Conservation (phyloP, 37 sponge, comb jelly and placozoan genomes). For the Cliona cf. orientalis region DNA sequence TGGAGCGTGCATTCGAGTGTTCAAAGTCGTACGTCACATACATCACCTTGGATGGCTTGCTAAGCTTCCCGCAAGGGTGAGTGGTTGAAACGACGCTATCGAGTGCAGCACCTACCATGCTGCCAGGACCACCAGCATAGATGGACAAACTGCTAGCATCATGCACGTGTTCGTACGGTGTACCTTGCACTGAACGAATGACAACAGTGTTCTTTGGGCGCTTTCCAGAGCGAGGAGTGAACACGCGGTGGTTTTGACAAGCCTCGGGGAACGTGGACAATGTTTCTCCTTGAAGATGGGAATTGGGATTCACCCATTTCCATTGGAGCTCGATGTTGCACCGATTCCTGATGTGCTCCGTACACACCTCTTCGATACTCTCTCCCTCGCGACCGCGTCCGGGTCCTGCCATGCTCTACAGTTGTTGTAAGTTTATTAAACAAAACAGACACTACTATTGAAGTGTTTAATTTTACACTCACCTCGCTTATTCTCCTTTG, state of each 20-base stretch:
- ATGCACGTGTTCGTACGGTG: constrained; percentile 1
- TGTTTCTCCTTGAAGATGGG: not conserved
- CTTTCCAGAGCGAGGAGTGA: not conserved
- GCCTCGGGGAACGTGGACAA: not conserved
- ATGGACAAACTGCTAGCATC: not conserved
- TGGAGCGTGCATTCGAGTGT: constrained; percentile 25
- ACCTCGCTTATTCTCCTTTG: no score
- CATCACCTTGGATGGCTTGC: not conserved
- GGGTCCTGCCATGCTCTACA: no score
- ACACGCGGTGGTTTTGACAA: not conserved
- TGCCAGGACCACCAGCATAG: constrained; percentile 33
- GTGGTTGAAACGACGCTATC: not conserved
- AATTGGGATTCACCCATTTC: constrained; percentile 18
- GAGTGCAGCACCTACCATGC: constrained; percentile 29
- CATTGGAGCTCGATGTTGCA: constrained; percentile 2
- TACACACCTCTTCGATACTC: no score
- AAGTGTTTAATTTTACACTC: no score
- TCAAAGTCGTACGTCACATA: constrained; percentile 22
- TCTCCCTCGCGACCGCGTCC: no score
- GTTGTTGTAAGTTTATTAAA: no score
- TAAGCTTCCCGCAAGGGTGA: not conserved
- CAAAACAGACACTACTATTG: no score
- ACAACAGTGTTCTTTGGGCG: not conserved
- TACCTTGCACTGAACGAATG: constrained; percentile 19
- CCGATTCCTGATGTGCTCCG: no score